Conservation (phyloP, 2,797 vertebrate species). For the Dromococcyx pavoninus region DNA sequence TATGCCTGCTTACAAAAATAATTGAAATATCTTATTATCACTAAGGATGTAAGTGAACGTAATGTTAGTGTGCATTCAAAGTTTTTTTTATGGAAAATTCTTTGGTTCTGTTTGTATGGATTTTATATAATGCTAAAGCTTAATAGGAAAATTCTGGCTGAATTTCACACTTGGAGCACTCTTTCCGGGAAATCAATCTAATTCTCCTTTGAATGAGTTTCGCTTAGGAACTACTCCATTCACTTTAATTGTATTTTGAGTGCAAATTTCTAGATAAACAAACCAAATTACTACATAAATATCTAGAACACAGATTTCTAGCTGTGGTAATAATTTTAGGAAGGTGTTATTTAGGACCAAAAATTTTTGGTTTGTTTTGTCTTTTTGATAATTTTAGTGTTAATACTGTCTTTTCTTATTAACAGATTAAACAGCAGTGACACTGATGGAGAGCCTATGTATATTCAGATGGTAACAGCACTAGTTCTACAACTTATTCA, state of each 20-base stretch:
- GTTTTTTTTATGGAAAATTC: neutral
- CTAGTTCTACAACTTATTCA: constrained; percentile 97
- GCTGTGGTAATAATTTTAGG: neutral
- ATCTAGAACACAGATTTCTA: neutral
- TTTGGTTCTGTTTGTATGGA: neutral
- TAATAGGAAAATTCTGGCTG: neutral
- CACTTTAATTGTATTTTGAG: neutral
- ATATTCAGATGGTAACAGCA: constrained; percentile 98
- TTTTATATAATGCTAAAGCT: neutral
- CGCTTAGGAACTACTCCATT: neutral
- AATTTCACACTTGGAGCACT: neutral
- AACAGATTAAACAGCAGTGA: constrained; percentile 92
- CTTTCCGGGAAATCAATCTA: neutral
- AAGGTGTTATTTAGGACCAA: neutral
- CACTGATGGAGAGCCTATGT: constrained; percentile 84
- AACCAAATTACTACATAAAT: neutral
- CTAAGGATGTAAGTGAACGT: neutral
- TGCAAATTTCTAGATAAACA: too few species aligned
- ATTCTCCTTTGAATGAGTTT: neutral
- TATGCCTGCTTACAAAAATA: neutral
- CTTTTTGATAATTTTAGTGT: neutral
- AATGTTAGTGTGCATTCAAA: neutral
- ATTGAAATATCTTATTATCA: neutral
- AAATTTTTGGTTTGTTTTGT: neutral
- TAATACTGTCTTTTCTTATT: neutral